Evolutionary conservation across 2,888 invertebrate genomes (phyloP), one percentile per base, ranked within the genome.

Genomic region (Heteromyza rotundicornis): DNA sequence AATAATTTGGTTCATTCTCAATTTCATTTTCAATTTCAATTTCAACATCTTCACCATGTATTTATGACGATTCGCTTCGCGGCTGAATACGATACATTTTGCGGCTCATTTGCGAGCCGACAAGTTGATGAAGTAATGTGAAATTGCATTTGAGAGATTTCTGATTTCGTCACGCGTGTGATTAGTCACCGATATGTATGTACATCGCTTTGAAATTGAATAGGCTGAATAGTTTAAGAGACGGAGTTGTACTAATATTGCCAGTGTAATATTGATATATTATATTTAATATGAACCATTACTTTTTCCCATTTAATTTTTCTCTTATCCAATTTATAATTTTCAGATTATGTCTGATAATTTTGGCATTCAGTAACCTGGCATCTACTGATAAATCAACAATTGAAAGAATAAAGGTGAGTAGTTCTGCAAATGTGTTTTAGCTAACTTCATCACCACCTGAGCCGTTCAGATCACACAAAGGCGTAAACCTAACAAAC

Each of bases 401-500:
- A 16, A 65, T 71, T 49, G 80, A 81, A 54, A 70, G 79, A 65
- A 81, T 81, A 52, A 75, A 73, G 71, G 80, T 79, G 66, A 73
- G 74, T 69, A 40, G n/a, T n/a, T n/a, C n/a, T n/a, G n/a, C n/a
- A n/a, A n/a, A n/a, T n/a, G n/a, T n/a, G n/a, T n/a, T n/a, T n/a
- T n/a, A n/a, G n/a, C n/a, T n/a, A n/a, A n/a, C n/a, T n/a, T n/a
- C n/a, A n/a, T n/a, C n/a, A n/a, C n/a, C n/a, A n/a, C n/a, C n/a
- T n/a, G n/a, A n/a, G n/a, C n/a, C n/a, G n/a, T n/a, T n/a, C n/a
- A n/a, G n/a, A n/a, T n/a, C n/a, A n/a, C n/a, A n/a, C n/a, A n/a
- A n/a, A n/a, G n/a, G n/a, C n/a, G n/a, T n/a, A n/a, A n/a, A n/a
- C n/a, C n/a, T n/a, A n/a, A n/a, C n/a, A n/a, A n/a, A n/a, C n/a